phyloP scores from a whole-genome alignment of 2,113 vertebrate species.

The Oriolus oriolus region DNA sequence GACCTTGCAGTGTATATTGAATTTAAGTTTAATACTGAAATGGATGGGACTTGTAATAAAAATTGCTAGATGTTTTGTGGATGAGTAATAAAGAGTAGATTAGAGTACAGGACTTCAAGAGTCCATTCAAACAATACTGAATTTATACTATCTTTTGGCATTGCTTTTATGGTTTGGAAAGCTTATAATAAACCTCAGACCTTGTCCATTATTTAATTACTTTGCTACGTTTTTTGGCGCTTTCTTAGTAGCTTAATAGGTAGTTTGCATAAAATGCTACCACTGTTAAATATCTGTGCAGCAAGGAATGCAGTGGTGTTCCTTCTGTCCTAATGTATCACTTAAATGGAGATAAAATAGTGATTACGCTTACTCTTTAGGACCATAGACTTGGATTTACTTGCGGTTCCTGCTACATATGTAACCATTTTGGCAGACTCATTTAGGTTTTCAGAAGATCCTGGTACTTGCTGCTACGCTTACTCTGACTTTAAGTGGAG shows the following conservation, averaged over 20 bases:
- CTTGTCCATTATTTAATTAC: conserved; percentile 52
- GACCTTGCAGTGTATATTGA: conserved; percentile 45
- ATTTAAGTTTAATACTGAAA: conserved; percentile 59
- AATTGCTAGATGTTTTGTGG: conserved; percentile 45
- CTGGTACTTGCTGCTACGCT: not conserved
- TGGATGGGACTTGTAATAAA: conserved; percentile 55
- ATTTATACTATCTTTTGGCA: conserved; percentile 20
- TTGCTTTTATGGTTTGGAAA: conserved; percentile 12
- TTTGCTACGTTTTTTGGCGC: conserved; percentile 19
- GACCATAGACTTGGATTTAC: conserved; percentile 54
- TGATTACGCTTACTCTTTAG: conserved; percentile 49
- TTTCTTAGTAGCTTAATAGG: conserved; percentile 46
- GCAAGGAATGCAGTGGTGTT: not conserved
- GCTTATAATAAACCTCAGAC: not conserved
- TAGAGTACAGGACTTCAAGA: not conserved
- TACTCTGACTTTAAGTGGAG: not conserved
- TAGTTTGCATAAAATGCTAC: conserved; percentile 56
- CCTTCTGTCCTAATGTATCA: conserved; percentile 56
- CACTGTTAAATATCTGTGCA: conserved; percentile 31
- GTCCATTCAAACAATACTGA: not conserved
- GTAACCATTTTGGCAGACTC: conserved; percentile 41
- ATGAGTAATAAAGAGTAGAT: conserved; percentile 39
- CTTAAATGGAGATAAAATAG: conserved; percentile 63
- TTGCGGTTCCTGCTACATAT: not conserved
- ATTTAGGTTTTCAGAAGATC: not conserved